These are phyloP conservation scores for Xylota segnis DNA, from an alignment of 2,888 invertebrate genomes.

Conservation along the genomic window DNA sequence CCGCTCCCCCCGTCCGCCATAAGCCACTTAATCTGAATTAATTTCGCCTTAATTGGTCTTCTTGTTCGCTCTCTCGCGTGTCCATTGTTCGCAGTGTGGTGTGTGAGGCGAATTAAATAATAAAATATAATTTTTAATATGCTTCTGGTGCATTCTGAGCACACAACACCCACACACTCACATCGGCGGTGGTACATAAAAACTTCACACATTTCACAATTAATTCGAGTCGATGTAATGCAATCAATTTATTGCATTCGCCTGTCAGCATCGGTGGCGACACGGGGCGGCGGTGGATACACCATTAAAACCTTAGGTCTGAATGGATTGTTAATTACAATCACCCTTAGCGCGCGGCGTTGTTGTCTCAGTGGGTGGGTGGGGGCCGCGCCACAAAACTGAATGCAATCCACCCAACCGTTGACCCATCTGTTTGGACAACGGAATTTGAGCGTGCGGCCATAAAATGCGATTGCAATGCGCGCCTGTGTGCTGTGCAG, in stretches of 20 bases:
- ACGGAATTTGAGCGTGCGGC: conserved; percentile 3
- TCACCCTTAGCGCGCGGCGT: conserved; percentile 7
- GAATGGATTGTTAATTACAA: conserved; percentile 74
- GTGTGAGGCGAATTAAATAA: conserved; percentile 53
- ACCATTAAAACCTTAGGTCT: conserved; percentile 67
- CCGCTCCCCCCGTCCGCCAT: conserved; percentile 2
- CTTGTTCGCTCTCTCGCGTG: neutral
- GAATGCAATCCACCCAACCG: conserved; percentile 3
- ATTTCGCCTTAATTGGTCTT: conserved; percentile 55
- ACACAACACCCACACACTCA: too few species aligned
- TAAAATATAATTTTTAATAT: conserved; percentile 58
- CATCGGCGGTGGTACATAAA: conserved; percentile 13
- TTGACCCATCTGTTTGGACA: conserved; percentile 1
- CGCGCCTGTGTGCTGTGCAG: conserved; percentile 3
- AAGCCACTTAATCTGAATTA: conserved; percentile 61
- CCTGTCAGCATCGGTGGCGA: neutral
- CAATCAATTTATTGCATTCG: conserved; percentile 72
- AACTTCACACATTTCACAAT: conserved; percentile 57
- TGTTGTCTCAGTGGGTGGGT: neutral
- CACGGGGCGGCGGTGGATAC: neutral
- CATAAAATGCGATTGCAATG: conserved; percentile 27
- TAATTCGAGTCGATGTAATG: conserved; percentile 71
- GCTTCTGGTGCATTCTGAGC: conserved; percentile 42
- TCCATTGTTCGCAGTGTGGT: neutral
- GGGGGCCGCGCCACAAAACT: neutral